Evolutionary conservation across 2,113 vertebrate genomes (phyloP).

Genomic region (Ageneiosus marmoratus): DNA sequence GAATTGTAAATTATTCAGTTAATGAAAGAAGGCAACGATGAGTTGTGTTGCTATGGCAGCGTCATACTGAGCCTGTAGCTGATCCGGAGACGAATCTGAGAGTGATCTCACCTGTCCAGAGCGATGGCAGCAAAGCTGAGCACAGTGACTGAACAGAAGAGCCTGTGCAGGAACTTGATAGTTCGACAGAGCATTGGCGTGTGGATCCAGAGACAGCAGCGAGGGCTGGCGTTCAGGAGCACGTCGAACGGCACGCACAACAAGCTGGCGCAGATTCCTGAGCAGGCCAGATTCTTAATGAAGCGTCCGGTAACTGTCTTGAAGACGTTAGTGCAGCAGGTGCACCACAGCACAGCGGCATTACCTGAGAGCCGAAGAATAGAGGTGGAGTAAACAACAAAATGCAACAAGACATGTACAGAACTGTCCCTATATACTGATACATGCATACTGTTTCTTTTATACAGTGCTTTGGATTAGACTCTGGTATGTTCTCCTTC

Average conservation of each 20-base stretch:
- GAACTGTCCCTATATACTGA: background rate
- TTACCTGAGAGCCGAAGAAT: conserved; percentile 79
- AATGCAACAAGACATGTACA: background rate
- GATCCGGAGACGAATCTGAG: background rate
- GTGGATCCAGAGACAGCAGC: conserved; percentile 94
- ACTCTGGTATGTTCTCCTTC: background rate
- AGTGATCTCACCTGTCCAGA: conserved; percentile 71
- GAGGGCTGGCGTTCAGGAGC: conserved; percentile 84
- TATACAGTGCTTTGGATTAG: background rate
- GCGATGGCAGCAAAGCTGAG: conserved; percentile 89
- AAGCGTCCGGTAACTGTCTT: conserved; percentile 94
- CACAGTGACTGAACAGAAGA: conserved; percentile 93
- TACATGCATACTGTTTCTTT: background rate
- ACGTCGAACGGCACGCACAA: conserved; percentile 97
- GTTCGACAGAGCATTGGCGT: conserved; percentile 87
- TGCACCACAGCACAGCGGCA: conserved; percentile 90
- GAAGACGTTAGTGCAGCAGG: conserved; percentile 88
- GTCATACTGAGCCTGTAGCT: background rate
- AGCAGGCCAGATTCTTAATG: conserved; percentile 93
- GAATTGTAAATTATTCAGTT: conserved; percentile 64
- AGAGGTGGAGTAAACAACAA: background rate
- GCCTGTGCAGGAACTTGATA: conserved; percentile 93
- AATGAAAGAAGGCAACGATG: conserved; percentile 51
- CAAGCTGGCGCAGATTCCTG: conserved; percentile 90
- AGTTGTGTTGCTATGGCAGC: conserved; percentile 60